Conservation (phyloP, 2,888 invertebrate genomes). For the Cephus pulcher region DNA sequence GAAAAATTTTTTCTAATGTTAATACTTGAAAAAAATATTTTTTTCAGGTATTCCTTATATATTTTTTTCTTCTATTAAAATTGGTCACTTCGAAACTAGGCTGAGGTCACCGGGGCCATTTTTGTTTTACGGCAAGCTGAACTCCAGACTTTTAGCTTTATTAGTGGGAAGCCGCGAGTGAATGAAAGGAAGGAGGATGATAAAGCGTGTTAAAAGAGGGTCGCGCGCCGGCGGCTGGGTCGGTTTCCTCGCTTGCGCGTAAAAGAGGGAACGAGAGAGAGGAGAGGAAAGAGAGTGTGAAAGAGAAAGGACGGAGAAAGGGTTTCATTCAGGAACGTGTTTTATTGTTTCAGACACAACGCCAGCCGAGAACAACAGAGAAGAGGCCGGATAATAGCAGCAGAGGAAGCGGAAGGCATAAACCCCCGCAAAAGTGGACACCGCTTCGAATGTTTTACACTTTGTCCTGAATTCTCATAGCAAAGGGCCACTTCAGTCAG, state of each 20-base stretch:
- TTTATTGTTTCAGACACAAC: slow-evolving; percentile 62
- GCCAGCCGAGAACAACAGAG: slow-evolving; percentile 42
- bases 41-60: not conserved
- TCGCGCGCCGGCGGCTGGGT: slow-evolving; percentile 25
- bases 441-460: slow-evolving; percentile 40
- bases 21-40: not conserved
- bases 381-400: slow-evolving; percentile 53
- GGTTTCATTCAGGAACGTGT: slow-evolving; percentile 62
- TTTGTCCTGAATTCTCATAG: not conserved
- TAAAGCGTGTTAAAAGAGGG: slow-evolving; percentile 54
- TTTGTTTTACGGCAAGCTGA: not conserved
- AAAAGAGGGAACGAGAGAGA: slow-evolving; percentile 17
- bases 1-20: not conserved
- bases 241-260: not conserved
- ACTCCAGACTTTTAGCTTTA: slow-evolving; percentile 37
- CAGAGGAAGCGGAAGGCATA: slow-evolving; percentile 63
- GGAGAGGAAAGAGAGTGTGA: slow-evolving; percentile 26
- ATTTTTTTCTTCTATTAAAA: not conserved
- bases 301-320: slow-evolving; percentile 36
- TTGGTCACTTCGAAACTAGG: not conserved
- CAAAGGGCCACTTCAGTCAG: not conserved
- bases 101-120: not conserved
- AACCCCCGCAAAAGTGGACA: slow-evolving; percentile 54
- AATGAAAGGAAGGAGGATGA: slow-evolving; percentile 51
- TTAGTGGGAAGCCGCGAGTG: slow-evolving; percentile 44